Base-by-base conservation (phyloP, 2,797 vertebrate genomes). In the Melanotaenia pygmaea region DNA sequence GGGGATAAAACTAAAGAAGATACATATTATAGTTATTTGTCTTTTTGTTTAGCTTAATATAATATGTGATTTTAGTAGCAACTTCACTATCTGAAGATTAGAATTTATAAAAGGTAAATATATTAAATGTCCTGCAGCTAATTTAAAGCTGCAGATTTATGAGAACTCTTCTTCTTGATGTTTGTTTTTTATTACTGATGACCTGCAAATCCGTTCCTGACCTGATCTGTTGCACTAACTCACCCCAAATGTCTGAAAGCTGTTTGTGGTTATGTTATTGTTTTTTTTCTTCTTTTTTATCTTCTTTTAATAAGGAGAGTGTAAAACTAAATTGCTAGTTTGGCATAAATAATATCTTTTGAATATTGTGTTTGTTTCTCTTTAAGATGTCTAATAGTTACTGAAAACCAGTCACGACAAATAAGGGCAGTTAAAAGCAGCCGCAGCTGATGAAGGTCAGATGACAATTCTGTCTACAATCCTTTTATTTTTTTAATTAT, bases 381-480 rank as follows among this genome's bases (percentile, higher is more conserved):
- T 32, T 35, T 51, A 60, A 57, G 16, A 12, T 13, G 43, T 43
- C 30, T 7, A 57, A 28, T 57, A 47, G 43, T 47, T 20, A 47
- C 43, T 47, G 18, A n/a, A n/a, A 50, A 50, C 20, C 45, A 50
- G 45, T 22, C 6, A 12, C 22, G n/a, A 26, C n/a, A 38, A 40
- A 50, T 51, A 0, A 58, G 26, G 45, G 57, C 30, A 16, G 45
- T 57, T 58, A 50, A 63, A 40, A 50, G 22, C 11, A 24, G 35
- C n/a, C 9, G 3, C 60, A 51, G 45, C 35, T 18, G 1, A 38
- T 30, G 38, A 40, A 45, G 40, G 65, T 77, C 45, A 54, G 11
- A 65, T 53, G 57, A 64, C 38, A 63, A 54, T 30, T 51, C 47
- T 51, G n/a, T 53, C 35, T 71, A 3, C 69, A 22, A 59, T 67